Conservation (phyloP, 2,797 vertebrate genomes). For the Loriculus beryllinus region DNA sequence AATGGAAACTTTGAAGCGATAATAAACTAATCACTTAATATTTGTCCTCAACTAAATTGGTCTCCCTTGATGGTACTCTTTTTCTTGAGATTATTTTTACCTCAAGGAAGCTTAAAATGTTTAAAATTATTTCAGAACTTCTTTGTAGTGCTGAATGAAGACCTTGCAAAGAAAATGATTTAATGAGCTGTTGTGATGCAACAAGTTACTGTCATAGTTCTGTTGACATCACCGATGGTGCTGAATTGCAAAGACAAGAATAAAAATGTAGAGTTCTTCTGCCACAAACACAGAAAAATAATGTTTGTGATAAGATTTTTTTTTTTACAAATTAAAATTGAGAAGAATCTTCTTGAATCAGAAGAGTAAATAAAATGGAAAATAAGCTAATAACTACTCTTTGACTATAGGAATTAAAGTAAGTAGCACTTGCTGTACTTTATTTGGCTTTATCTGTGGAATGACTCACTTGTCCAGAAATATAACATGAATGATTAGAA, state of each 20-base stretch:
- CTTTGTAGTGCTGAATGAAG: neutral
- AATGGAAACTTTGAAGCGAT: neutral
- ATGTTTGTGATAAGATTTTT: neutral
- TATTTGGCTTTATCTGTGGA: neutral
- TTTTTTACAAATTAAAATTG: neutral
- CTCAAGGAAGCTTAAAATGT: neutral
- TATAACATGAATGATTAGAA: neutral
- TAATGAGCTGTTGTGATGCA: neutral
- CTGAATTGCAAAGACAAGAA: neutral
- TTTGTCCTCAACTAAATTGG: neutral
- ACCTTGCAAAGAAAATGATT: neutral
- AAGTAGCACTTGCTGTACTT: neutral
- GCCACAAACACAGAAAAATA: neutral
- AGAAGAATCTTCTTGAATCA: neutral
- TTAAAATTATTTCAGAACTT: neutral
- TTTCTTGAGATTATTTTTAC: neutral
- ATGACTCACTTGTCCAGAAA: conserved; percentile 9
- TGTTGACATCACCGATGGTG: neutral
- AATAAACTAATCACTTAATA: neutral
- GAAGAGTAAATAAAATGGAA: neutral
- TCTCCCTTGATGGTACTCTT: neutral
- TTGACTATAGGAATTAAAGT: neutral
- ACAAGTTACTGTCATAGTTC: neutral
- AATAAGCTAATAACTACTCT: neutral
- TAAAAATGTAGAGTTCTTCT: neutral